Base-by-base conservation (phyloP, 2,113 vertebrate species). In the Sylvietta virens region DNA sequence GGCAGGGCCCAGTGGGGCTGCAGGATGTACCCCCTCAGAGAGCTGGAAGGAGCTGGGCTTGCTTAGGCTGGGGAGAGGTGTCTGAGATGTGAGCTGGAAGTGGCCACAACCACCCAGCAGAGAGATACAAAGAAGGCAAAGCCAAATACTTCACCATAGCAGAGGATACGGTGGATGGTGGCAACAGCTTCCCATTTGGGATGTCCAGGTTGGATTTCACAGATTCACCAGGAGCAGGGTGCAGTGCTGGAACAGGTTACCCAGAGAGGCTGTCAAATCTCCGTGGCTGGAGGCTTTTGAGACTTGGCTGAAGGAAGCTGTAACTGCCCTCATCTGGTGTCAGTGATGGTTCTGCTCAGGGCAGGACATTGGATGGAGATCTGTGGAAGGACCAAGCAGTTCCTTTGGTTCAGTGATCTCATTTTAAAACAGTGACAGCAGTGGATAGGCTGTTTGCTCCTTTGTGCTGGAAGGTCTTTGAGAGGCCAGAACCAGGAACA, bases 1-100 rank as follows among this genome's bases (percentile, higher is more conserved):
- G n/a, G 4, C 42, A 44, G 65, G 18, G 19, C 19, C 27, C n/a
- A 27, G 42, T 24, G 37, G 18, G 50, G 12, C 60, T 58, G n/a
- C 22, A 60, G 78, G 4, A 47, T 10, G 3, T 19, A 9, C 8
- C 14, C 5, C 10, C 2, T 0, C 11, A 13, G 56, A 47, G 35
- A 61, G 27, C 5, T 23, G 15, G 6, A 45, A 33, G 35, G 27
- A 50, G 40, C 19, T 87, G 81, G 10, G 26, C 35, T 81, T 15
- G 5, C 53, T 54, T 23, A 27, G 91, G 16, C 48, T 76, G 23
- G 33, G 60, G 13, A 56, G 27, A 45, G 4, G 24, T n/a, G 23
- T 28, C n/a, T 67, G 40, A 61, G 47, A 60, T 27, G 8, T 33
- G 88, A 84, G 27, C 50, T 73, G 40, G 21, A n/a, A 42, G 6